Percentiles rank a stretch among this genome's conserved stretches.
phyloP scores from a whole-genome alignment of 1,140 invertebrate species.

The Oedothorax gibbosus region DNA sequence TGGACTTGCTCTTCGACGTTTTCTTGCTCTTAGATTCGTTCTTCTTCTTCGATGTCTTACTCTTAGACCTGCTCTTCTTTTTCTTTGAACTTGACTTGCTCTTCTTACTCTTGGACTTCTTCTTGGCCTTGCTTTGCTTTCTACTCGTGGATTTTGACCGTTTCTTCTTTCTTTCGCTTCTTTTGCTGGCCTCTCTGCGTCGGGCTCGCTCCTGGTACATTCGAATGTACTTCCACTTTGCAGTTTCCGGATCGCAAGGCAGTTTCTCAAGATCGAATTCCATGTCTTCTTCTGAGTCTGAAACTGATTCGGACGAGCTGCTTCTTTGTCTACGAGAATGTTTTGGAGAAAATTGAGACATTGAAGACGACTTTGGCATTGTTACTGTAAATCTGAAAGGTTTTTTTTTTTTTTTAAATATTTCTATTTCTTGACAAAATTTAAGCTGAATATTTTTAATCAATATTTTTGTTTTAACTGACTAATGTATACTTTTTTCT shows the following conservation, averaged over 20 bases:
- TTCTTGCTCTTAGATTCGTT: neutral
- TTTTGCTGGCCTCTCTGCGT: neutral
- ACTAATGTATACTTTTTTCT: too few species aligned
- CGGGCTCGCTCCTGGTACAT: constrained; percentile 5
- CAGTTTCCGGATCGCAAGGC: constrained; percentile 24
- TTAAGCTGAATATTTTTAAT: too few species aligned
- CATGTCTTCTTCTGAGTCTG: neutral
- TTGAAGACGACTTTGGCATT: neutral
- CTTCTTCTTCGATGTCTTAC: neutral
- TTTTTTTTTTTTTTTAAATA: too few species aligned
- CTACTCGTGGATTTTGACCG: too few species aligned
- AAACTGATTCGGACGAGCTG: neutral
- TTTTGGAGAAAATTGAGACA: neutral
- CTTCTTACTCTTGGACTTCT: neutral
- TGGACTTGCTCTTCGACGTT: neutral
- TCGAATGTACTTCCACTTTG: constrained; percentile 23
- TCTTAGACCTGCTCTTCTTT: neutral
- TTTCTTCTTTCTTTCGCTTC: neutral
- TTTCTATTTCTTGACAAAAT: too few species aligned
- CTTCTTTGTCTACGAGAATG: neutral
- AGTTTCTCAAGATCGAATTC: neutral
- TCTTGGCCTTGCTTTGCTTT: neutral
- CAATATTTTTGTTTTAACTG: too few species aligned
- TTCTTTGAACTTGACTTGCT: neutral
- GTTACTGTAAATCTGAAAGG: too few species aligned